These are phyloP conservation scores for Iguana delicatissima DNA, from an alignment of 2,797 vertebrate genomes.

Conservation along the genomic window DNA sequence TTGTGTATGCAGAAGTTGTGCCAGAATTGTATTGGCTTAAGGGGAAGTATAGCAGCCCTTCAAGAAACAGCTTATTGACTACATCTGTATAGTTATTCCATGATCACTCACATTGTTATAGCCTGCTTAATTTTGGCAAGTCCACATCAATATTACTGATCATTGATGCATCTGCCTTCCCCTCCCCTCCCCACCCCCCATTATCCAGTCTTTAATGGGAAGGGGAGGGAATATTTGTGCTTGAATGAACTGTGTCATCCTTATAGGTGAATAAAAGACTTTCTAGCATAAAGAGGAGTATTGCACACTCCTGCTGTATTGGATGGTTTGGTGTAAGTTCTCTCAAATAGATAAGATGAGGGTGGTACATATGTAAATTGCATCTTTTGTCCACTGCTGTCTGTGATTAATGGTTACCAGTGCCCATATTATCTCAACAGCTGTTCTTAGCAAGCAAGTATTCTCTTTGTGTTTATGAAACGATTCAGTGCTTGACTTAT, in stretches of 20 bases:
- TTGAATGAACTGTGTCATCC: background rate
- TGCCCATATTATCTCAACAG: background rate
- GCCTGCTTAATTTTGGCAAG: background rate
- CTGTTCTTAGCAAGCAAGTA: background rate
- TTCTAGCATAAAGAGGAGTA: slow-evolving; percentile 21
- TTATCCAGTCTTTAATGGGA: background rate
- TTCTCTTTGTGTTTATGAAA: slow-evolving; percentile 8
- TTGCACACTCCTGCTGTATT: background rate
- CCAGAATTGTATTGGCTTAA: background rate
- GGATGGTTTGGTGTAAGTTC: background rate
- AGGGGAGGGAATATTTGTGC: background rate
- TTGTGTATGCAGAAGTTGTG: too few relatives aligned
- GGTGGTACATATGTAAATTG: background rate
- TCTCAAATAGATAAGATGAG: background rate
- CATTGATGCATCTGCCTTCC: background rate
- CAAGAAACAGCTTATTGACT: slow-evolving; percentile 11
- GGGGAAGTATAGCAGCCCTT: background rate
- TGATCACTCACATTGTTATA: background rate
- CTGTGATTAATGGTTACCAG: background rate
- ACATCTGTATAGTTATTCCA: background rate
- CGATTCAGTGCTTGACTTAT: background rate
- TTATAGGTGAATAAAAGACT: background rate
- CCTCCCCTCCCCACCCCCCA: background rate
- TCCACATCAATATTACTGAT: background rate
- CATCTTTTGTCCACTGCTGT: background rate